These are phyloP conservation scores for Albula goreensis DNA, from an alignment of 2,113 vertebrate genomes.

Conservation along the genomic window DNA sequence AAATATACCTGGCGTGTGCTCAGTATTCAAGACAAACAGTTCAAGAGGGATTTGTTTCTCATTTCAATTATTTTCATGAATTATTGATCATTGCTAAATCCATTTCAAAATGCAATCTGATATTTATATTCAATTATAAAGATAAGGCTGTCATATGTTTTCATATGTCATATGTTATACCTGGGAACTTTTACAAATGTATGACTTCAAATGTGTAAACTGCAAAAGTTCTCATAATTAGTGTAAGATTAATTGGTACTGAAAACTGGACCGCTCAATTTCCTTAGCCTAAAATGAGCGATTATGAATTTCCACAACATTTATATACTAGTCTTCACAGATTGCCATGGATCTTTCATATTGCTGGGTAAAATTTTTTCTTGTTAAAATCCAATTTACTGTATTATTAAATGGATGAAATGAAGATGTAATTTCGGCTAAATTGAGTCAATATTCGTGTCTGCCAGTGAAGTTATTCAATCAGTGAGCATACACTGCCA, in stretches of 20 bases:
- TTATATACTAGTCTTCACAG: not conserved
- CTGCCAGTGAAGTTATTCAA: not conserved
- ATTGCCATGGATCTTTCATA: not conserved
- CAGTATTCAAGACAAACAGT: not conserved
- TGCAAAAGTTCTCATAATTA: too few species aligned
- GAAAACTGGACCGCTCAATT: not conserved
- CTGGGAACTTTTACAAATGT: too few species aligned
- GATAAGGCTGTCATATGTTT: too few species aligned
- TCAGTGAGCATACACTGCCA: conserved; percentile 33
- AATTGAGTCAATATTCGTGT: too few species aligned
- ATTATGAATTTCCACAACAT: not conserved
- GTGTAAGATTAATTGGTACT: not conserved
- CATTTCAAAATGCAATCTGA: too few species aligned
- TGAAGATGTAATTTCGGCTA: not conserved
- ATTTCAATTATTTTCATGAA: not conserved
- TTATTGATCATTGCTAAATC: not conserved
- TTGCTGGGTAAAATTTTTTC: not conserved
- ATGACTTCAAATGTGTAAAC: too few species aligned
- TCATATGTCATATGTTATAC: too few species aligned
- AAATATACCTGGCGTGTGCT: not conserved
- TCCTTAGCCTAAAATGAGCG: not conserved
- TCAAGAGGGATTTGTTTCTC: not conserved
- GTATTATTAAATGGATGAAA: conserved; percentile 8
- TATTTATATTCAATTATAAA: too few species aligned
- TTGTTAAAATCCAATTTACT: not conserved